phyloP scores from a whole-genome alignment of 2,113 vertebrate species.

The Ifrita kowaldi region DNA sequence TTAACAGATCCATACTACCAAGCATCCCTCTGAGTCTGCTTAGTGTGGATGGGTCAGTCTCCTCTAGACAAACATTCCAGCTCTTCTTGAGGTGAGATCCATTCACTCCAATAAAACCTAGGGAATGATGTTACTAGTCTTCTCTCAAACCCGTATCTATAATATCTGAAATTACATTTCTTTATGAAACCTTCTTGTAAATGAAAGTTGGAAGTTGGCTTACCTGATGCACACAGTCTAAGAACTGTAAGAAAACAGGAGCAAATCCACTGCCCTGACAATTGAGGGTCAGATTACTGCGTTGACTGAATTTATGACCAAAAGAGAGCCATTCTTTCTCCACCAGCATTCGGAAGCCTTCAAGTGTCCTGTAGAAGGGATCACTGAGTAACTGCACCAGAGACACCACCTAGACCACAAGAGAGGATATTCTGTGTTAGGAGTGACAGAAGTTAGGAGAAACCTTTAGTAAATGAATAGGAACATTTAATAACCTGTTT shows the following conservation, averaged over 20 bases:
- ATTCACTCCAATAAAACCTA: neutral
- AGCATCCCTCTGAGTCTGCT: neutral
- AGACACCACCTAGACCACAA: constrained; percentile 83
- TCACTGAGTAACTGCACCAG: constrained; percentile 93
- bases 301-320: constrained; percentile 95
- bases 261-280: constrained; percentile 93
- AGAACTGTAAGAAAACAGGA: constrained; percentile 93
- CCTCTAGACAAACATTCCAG: neutral
- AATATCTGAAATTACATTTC: neutral
- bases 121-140: neutral
- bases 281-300: constrained; percentile 86
- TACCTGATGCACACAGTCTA: constrained; percentile 97
- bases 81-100: neutral
- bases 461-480: neutral
- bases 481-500: neutral
- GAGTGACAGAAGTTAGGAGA: neutral
- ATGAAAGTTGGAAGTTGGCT: constrained; percentile 5
- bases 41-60: neutral
- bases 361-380: constrained; percentile 94
- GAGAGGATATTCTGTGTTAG: constrained; percentile 32
- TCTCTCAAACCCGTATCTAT: neutral
- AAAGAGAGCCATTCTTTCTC: constrained; percentile 99
- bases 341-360: constrained; percentile 92
- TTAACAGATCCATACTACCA: neutral
- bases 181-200: neutral